Conservation (phyloP, 2,888 invertebrate genomes). For the Drosophila vallismaia region DNA sequence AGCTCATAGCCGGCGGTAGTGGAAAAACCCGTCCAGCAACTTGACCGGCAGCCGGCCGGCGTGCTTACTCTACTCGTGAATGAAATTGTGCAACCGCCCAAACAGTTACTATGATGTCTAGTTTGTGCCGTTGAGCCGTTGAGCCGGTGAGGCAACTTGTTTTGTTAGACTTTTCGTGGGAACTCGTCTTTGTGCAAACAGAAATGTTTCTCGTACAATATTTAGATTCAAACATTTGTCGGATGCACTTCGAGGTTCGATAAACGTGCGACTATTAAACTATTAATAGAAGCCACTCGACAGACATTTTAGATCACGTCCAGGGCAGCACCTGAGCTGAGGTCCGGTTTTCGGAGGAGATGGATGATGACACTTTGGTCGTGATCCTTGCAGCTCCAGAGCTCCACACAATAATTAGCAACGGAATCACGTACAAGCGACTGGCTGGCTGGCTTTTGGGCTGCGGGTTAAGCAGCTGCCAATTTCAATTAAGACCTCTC, state of each 20-base stretch:
- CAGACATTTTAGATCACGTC: slow-evolving; percentile 40
- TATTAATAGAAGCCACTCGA: slow-evolving; percentile 33
- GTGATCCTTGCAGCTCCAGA: slow-evolving; percentile 17
- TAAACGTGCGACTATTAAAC: slow-evolving; percentile 47
- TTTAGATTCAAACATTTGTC: too few relatives aligned
- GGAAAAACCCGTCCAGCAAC: slow-evolving; percentile 74
- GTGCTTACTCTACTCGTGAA: slow-evolving; percentile 53
- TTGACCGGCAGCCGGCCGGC: slow-evolving; percentile 76
- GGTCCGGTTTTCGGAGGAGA: slow-evolving; percentile 8
- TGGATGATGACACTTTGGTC: slow-evolving; percentile 55
- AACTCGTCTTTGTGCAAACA: too few relatives aligned
- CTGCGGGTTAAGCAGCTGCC: slow-evolving; percentile 63
- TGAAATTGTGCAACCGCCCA: slow-evolving; percentile 68
- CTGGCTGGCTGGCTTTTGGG: slow-evolving; percentile 40
- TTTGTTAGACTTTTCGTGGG: too few relatives aligned
- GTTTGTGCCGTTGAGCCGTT: too few relatives aligned
- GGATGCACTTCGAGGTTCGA: slow-evolving; percentile 37
- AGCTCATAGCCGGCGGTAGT: slow-evolving; percentile 58
- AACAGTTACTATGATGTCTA: slow-evolving; percentile 6
- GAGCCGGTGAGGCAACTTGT: too few relatives aligned
- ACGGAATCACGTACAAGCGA: slow-evolving; percentile 69
- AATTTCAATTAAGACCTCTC: slow-evolving; percentile 65
- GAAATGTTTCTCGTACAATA: too few relatives aligned
- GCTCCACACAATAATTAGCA: slow-evolving; percentile 65
- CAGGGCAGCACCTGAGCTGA: slow-evolving; percentile 7